Conservation (phyloP, 1,140 invertebrate species). For the Potamilus streckersoni region DNA sequence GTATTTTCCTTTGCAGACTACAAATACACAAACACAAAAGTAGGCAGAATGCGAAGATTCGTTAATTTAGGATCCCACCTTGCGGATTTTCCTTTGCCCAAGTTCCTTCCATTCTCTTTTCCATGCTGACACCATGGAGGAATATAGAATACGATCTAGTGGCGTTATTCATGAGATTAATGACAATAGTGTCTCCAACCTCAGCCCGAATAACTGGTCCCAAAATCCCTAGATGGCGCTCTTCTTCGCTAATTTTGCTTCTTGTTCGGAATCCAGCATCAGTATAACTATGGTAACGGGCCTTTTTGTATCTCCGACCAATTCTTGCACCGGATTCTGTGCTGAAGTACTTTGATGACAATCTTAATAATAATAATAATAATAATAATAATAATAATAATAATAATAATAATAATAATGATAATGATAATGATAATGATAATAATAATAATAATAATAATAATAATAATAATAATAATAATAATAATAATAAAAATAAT, state of each 20-base stretch:
- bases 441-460: constrained; percentile 6
- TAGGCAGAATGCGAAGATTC: not conserved
- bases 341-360: constrained; percentile 6
- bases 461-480: not conserved
- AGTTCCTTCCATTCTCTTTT: constrained; percentile 38
- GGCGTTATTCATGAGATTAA: constrained; percentile 38
- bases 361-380: constrained; percentile 1
- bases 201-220: constrained; percentile 57
- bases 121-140: constrained; percentile 39
- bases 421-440: not conserved
- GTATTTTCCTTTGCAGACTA: not conserved
- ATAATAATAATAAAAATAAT: too few relatives aligned
- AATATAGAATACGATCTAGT: constrained; percentile 33
- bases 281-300: constrained; percentile 45
- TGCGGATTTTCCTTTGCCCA: constrained; percentile 10
- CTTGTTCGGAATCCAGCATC: constrained; percentile 39
- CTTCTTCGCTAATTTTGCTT: constrained; percentile 29
- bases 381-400: constrained; percentile 6
- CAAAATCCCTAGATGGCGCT: constrained; percentile 50
- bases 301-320: constrained; percentile 50
- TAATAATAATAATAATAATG: not conserved
- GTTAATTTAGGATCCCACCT: not conserved
- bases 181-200: constrained; percentile 47
- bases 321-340: constrained; percentile 24
- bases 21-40: not conserved